Base-by-base conservation (phyloP, 2,888 invertebrate genomes). In the Molanna angustata region DNA sequence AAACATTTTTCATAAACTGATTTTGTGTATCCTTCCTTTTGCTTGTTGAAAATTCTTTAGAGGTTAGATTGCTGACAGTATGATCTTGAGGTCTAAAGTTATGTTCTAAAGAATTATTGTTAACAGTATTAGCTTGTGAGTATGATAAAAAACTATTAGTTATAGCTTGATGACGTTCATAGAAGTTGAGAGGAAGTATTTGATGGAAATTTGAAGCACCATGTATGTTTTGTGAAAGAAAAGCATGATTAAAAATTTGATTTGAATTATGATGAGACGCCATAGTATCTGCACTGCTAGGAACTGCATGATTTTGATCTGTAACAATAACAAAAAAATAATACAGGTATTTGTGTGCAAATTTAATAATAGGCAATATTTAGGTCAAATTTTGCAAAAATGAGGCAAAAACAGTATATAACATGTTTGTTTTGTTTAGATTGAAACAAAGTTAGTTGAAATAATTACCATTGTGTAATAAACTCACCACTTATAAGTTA, bases 101-200 rank as follows among this genome's bases (percentile, higher is more conserved):
- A 11, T 40, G n/a, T 27, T 37, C 22, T n/a, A 37, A 22, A n/a
- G 49, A 17, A n/a, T 31, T 41, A 19, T 41, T 49, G n/a, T 19
- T 20, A 13, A 41, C 21, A 7, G 49, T 17, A 16, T 49, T 49
- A 18, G 32, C 49, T 17, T 49, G 49, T 2, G 56, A 48, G 39
- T 58, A 43, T 9, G 56, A 51, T 11, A 58, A 27, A 20, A 58
- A 56, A 14, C 44, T 50, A 39, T 41, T 51, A 37, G 58, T 56
- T 14, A 56, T 31, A 14, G 49, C 48, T 37, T 58, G 58, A 19
- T 56, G 58, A n/a, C 56, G 44, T 11, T 47, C 54, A 31, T 59
- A 59, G 9, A 58, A 51, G 7, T 56, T 55, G 32, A 59, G 21
- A 4, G 56, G 54, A 9, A 59, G 52, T 17, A 54, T 45, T 21